phyloP scores from a whole-genome alignment of 2,888 invertebrate genomes.

The Xestia rhomboidea region DNA sequence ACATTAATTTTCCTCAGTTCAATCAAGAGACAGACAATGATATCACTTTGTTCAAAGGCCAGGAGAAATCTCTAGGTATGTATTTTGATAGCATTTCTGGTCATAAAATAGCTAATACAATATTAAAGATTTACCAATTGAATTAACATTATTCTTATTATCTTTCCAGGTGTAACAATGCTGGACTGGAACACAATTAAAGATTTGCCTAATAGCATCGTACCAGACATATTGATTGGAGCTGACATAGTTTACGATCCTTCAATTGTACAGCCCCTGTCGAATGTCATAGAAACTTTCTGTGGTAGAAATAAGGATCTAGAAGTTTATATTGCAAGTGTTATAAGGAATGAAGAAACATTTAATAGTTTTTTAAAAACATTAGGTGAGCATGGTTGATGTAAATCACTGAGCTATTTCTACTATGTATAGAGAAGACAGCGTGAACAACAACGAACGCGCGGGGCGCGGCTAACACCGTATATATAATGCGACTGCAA shows the following conservation, averaged over 20 bases:
- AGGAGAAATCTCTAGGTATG: conserved; percentile 72
- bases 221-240: conserved; percentile 84
- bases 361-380: conserved; percentile 89
- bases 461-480: no score
- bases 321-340: conserved; percentile 81
- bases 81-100: background rate
- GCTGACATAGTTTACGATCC: conserved; percentile 88
- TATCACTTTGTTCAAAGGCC: conserved; percentile 63
- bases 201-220: conserved; percentile 67
- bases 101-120: background rate
- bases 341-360: conserved; percentile 92
- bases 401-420: no score
- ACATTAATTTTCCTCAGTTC: conserved; percentile 88
- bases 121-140: background rate
- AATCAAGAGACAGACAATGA: conserved; percentile 48
- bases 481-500: no score
- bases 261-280: conserved; percentile 78
- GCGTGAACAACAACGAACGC: no score
- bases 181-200: conserved; percentile 82
- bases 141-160: background rate
- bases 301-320: conserved; percentile 76
- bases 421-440: no score
- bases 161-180: conserved; percentile 76
- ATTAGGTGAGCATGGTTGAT: conserved; percentile 85
- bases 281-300: conserved; percentile 77